Conservation (phyloP, 2,113 vertebrate genomes). For the Archilochus colubris region DNA sequence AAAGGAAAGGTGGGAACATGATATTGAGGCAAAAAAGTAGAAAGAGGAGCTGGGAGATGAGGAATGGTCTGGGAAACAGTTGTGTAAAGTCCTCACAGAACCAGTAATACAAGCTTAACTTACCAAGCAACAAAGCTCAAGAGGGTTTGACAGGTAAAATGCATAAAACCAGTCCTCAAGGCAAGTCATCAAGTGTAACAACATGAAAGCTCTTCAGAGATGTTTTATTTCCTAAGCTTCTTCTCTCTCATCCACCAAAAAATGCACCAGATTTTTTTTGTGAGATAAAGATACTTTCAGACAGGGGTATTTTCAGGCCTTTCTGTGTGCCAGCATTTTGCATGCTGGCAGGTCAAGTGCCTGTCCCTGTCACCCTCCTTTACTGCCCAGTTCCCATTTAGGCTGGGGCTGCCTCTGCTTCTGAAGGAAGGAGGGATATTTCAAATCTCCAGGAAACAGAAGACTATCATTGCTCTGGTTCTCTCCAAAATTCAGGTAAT, state of each 20-base stretch:
- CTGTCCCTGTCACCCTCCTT: fast-evolving
- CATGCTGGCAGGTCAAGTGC: neutral
- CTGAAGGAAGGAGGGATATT: conserved; percentile 27
- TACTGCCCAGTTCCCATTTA: neutral
- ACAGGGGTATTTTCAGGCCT: neutral
- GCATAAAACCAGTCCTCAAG: neutral
- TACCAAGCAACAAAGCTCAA: neutral
- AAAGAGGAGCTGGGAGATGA: neutral
- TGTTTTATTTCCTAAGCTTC: neutral
- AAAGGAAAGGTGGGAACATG: neutral
- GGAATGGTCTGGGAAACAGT: neutral
- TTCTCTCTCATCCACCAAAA: neutral
- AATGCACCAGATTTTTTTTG: neutral
- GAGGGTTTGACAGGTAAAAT: neutral
- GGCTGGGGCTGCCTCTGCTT: neutral
- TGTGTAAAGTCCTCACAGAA: neutral
- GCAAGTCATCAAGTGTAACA: neutral
- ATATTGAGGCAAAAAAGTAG: neutral
- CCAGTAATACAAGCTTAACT: neutral
- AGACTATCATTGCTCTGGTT: conserved; percentile 17
- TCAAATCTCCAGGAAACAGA: conserved; percentile 45
- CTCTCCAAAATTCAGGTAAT: conserved; percentile 38
- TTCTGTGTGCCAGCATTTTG: neutral
- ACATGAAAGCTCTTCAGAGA: neutral
- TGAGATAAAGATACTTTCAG: neutral